Conservation (phyloP, 2,113 vertebrate genomes). For the Nerophis lumbriciformis region DNA sequence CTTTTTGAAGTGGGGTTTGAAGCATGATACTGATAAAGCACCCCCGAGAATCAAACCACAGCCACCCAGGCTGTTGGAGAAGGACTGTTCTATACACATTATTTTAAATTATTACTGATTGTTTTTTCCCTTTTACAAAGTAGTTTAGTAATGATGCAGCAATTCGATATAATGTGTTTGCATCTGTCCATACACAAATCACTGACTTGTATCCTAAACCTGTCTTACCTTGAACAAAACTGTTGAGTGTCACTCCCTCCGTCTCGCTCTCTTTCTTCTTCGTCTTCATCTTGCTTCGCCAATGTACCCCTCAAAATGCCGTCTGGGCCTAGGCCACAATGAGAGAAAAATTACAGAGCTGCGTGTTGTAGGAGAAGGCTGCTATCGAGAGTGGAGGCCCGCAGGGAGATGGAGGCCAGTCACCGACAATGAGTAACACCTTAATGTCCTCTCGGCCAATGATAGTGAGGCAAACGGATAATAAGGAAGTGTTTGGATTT, state of each 20-base stretch:
- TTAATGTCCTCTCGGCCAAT: slow-evolving; percentile 51
- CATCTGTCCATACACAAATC: not conserved
- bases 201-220: no score
- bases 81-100: no score
- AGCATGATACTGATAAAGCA: no score
- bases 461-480: slow-evolving; percentile 17
- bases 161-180: not conserved
- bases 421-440: slow-evolving; percentile 52
- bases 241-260: slow-evolving; percentile 46
- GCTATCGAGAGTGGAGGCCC: slow-evolving; percentile 7
- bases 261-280: slow-evolving; percentile 38
- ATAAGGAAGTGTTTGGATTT: slow-evolving; percentile 10
- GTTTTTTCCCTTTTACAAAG: no score
- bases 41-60: no score
- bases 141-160: not conserved
- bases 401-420: slow-evolving; percentile 22
- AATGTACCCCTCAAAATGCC: no score
- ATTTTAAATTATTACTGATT: no score
- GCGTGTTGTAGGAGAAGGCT: not conserved
- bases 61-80: no score
- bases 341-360: not conserved
- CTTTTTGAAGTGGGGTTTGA: no score
- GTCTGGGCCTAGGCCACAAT: not conserved
- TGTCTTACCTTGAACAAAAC: slow-evolving; percentile 55
- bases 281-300: slow-evolving; percentile 39